Evolutionary conservation across 1,140 invertebrate genomes (phyloP).

Genomic region (Phortica variegata): DNA sequence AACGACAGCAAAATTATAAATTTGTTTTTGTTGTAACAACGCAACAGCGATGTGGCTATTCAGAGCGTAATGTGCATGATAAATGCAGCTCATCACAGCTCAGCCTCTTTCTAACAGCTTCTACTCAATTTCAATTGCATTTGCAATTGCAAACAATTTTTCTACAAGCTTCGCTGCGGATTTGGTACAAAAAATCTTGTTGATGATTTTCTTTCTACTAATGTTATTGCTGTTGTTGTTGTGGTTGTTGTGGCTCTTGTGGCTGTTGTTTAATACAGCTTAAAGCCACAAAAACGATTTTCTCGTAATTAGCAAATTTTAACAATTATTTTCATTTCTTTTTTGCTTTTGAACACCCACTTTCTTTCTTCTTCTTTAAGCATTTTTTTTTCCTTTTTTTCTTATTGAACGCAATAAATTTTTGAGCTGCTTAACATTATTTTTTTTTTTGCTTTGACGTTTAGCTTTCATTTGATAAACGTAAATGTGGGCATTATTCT

Average conservation of each 20-base stretch:
- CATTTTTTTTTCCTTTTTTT: neutral
- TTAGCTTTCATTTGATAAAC: neutral
- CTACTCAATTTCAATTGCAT: no score
- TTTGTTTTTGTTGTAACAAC: neutral
- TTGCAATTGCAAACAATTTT: constrained; percentile 11
- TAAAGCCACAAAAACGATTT: constrained; percentile 16
- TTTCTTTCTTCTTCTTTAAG: constrained; percentile 28
- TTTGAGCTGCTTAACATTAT: no score
- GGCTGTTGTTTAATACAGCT: neutral
- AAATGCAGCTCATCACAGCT: constrained; percentile 28
- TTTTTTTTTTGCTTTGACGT: constrained; percentile 1
- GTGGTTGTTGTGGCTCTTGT: neutral
- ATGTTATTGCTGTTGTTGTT: neutral
- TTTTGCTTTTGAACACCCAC: constrained; percentile 35
- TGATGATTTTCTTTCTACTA: neutral
- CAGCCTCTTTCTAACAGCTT: no score
- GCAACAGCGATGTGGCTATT: constrained; percentile 32
- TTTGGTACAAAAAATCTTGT: constrained; percentile 38
- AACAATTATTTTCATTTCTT: constrained; percentile 36
- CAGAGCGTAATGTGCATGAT: constrained; percentile 55
- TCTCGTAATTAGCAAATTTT: constrained; percentile 49
- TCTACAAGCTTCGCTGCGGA: constrained; percentile 49
- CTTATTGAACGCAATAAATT: neutral
- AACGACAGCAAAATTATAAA: neutral
- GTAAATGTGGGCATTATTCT: no score